phyloP scores from a whole-genome alignment of 2,113 vertebrate species.

The Garra rufa region DNA sequence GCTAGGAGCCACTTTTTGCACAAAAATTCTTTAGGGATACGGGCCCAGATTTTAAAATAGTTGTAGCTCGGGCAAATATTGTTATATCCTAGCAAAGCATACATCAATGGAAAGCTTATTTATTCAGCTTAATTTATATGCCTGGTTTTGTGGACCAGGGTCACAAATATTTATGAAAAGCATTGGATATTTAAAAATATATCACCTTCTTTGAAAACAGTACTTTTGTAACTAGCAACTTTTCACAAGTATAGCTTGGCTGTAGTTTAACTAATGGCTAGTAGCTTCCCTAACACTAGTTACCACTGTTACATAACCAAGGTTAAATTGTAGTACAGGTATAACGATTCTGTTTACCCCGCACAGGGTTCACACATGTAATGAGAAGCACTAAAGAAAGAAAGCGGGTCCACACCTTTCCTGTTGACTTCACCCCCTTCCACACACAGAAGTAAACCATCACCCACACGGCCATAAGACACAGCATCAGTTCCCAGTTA shows the following conservation, averaged over 20 bases:
- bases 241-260: not conserved
- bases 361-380: not conserved
- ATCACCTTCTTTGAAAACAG: not conserved
- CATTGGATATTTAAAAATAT: not conserved
- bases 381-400: not conserved
- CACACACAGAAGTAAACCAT: slow-evolving; percentile 85
- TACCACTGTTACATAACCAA: not conserved
- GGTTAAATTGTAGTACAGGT: not conserved
- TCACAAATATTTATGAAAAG: too few relatives aligned
- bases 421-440: slow-evolving; percentile 85
- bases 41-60: too few relatives aligned
- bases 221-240: not conserved
- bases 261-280: not conserved
- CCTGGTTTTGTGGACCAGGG: too few relatives aligned
- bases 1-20: too few relatives aligned
- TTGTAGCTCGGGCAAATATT: too few relatives aligned
- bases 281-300: not conserved
- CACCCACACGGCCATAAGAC: slow-evolving; percentile 78
- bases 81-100: too few relatives aligned
- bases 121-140: too few relatives aligned
- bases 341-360: too few relatives aligned
- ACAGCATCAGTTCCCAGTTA: slow-evolving; percentile 80
- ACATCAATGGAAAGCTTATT: too few relatives aligned
- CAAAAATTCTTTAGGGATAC: too few relatives aligned
- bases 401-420: slow-evolving; percentile 70